These are phyloP conservation scores for Oxycera nigricornis DNA, from an alignment of 2,888 invertebrate genomes.

Conservation along the genomic window DNA sequence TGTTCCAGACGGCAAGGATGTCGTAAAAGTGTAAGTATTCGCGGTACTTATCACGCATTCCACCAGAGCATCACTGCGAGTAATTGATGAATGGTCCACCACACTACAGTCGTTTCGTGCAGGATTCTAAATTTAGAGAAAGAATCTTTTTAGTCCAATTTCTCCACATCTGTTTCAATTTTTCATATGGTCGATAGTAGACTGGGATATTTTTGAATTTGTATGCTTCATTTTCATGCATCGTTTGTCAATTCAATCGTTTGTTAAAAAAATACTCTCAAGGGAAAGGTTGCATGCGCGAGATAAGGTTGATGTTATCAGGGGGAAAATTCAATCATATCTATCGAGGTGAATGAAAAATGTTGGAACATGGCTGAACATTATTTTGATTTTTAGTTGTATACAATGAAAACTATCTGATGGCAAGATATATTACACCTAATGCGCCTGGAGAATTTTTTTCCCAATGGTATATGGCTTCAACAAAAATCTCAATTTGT, in stretches of 20 bases:
- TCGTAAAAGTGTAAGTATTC: neutral
- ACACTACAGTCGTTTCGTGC: neutral
- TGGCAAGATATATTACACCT: too few relatives aligned
- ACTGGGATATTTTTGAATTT: constrained; percentile 3
- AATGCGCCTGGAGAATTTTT: too few relatives aligned
- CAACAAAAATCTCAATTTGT: too few relatives aligned
- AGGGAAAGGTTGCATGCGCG: neutral
- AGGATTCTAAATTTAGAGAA: constrained; percentile 15
- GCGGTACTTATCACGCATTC: constrained; percentile 34
- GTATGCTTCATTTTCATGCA: neutral
- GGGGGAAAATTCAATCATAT: too few relatives aligned
- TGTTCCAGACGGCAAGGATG: neutral
- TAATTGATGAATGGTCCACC: constrained; percentile 24
- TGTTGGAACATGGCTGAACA: too few relatives aligned
- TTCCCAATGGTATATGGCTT: too few relatives aligned
- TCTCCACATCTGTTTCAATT: constrained; percentile 21
- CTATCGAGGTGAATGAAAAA: too few relatives aligned
- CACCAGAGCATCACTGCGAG: constrained; percentile 18
- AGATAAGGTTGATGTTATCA: too few relatives aligned
- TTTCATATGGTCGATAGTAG: neutral
- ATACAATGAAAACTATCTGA: too few relatives aligned
- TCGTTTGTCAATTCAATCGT: constrained; percentile 12
- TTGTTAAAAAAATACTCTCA: neutral
- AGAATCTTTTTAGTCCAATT: neutral
- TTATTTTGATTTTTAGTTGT: too few relatives aligned